These are phyloP conservation scores for Agrochola macilenta DNA, from an alignment of 2,888 invertebrate species.

Conservation along the genomic window DNA sequence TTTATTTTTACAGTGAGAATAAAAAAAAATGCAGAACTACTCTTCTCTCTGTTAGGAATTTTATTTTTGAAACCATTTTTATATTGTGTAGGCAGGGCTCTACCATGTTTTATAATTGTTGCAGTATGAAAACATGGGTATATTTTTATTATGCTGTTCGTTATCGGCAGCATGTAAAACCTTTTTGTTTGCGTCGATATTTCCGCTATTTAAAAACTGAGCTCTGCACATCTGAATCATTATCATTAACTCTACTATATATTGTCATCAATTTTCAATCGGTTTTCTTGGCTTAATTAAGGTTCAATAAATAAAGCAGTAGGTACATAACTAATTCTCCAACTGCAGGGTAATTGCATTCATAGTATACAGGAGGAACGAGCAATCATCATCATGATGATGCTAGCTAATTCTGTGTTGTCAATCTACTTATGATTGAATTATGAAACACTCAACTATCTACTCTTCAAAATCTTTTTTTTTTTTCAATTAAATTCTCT, in stretches of 20 bases:
- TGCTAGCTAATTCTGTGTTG: too few species aligned
- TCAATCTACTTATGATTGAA: background rate
- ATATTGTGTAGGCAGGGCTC: slow-evolving; percentile 3
- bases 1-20: background rate
- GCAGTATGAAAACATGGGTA: slow-evolving; percentile 19
- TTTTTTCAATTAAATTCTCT: background rate
- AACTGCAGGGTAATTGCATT: background rate
- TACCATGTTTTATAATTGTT: slow-evolving; percentile 39
- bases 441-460: too few species aligned
- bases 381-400: background rate
- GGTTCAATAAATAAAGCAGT: background rate
- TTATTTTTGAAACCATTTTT: slow-evolving; percentile 21
- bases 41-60: slow-evolving; percentile 1
- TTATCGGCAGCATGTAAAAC: background rate
- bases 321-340: background rate
- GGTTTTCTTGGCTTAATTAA: background rate
- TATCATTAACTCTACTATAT: background rate
- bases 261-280: background rate
- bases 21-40: slow-evolving; percentile 26
- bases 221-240: too few species aligned
- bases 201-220: background rate
- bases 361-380: background rate
- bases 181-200: background rate
- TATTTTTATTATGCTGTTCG: background rate
- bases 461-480: too few species aligned